Evolutionary conservation across 2,797 vertebrate genomes (phyloP), one percentile per base, ranked within the genome.

Genomic region (Mionectes olivaceus): DNA sequence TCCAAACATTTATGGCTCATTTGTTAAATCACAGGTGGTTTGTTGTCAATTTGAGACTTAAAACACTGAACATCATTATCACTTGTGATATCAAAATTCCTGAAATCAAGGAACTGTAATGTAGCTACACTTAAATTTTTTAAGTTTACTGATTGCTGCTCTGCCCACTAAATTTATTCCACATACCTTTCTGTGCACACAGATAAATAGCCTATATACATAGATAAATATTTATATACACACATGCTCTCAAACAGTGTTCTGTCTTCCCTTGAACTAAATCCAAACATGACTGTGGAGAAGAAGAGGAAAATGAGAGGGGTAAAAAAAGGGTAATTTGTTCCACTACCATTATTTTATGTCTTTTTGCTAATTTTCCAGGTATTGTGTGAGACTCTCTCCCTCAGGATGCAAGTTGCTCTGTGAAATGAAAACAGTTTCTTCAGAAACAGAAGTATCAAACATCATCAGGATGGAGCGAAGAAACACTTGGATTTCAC

Each of bases 321-420:
- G 0, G 6, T 0, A 0, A 7, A 30, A 33, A 9, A 3, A 10
- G 10, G 16, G 49, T 50, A 50, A 32, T 87, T 70, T 70, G 14
- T 65, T 83, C 25, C 11, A 24, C 13, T 84, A 19, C 1, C 21
- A 13, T 59, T 65, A 32, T 52, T 4, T 63, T 50, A 59, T 3
- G 1, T 4, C 3, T 28, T 50, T 59, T 49, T 56, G 32, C 35
- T 69, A 64, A 75, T 44, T 78, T 78, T 61, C 12, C 24, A 64
- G 59, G 3, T 39, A 28, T 30, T 56, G 4, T 30, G 37, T 18
- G 23, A 70, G 27, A 60, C 4, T n/a, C 1, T 23, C 3, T n/a
- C 10, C 35, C 18, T 19, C 6, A 24, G 32, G 21, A 8, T 81
- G 7, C 22, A 80, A 60, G 28, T 35, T 59, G 64, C 39, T 67